Evolutionary conservation across 2,797 vertebrate species (phyloP), one percentile per base, ranked within the genome.

Genomic region (Euphonia xanthogaster): DNA sequence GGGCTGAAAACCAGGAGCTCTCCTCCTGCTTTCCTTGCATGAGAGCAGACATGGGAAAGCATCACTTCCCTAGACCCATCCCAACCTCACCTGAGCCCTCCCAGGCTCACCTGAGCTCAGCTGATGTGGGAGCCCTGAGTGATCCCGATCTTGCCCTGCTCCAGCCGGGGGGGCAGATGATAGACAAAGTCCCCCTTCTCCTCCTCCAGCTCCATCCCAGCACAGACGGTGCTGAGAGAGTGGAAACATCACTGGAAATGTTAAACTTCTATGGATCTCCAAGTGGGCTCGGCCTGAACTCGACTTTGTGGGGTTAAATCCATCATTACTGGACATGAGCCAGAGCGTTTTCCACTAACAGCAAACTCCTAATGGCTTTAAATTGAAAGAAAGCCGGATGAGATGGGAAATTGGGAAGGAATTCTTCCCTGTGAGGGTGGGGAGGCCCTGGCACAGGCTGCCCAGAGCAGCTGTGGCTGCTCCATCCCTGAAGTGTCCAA

Each of bases 131-230:
- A 75, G 14, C 47, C 28, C 20, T 19, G 71, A 31, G 15, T 58
- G 31, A 48, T 2, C 24, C 50, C 0, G 0, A 1, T 1, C 6
- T 51, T n/a, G 8, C 37, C 35, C 42, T 16, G 30, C 21, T 61
- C 42, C 16, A 25, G 27, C 55, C 2, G 0, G 14, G 8, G 7
- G 4, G 12, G 23, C 24, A 40, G 47, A 24, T 4, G 4, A 8
- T n/a, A 48, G n/a, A 44, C 33, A 70, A 47, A 16, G 28, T 57
- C 19, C 1, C 16, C 51, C 51, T 51, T 76, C 66, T 24, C 20
- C 57, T 33, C 28, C 15, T 8, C 33, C 0, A 0, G 37, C 53
- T 82, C 87, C 4, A 1, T 79, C 87, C 65, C 28, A 4, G 73
- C 1, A 0, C 73, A 80, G 77, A 48, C 3, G 0, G 65, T 4